These are phyloP conservation scores for Platerodrilus igneus DNA, from an alignment of 2,888 invertebrate genomes.

Conservation along the genomic window DNA sequence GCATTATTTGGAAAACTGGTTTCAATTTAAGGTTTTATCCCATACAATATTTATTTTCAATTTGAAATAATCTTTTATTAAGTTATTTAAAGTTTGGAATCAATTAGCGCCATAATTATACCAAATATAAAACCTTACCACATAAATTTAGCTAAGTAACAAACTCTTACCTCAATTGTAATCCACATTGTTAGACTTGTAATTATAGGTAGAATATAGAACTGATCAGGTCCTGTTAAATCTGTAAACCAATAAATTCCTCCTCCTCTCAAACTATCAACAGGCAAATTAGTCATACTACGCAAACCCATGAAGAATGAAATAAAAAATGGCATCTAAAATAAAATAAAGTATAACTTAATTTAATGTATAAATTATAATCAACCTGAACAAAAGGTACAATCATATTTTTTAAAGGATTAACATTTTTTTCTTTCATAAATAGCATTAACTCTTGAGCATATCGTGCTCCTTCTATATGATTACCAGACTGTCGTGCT, in stretches of 20 bases:
- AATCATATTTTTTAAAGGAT: constrained; percentile 73
- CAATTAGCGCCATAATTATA: too few relatives aligned
- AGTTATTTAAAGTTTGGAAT: too few relatives aligned
- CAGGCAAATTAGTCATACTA: constrained; percentile 84
- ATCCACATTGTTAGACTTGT: constrained; percentile 77
- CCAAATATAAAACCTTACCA: constrained; percentile 7
- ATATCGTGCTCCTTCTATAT: constrained; percentile 68
- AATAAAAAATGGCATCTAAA: constrained; percentile 80
- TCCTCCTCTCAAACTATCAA: constrained; percentile 84
- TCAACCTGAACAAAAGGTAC: constrained; percentile 72
- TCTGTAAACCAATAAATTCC: constrained; percentile 92
- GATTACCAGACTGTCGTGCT: constrained; percentile 79
- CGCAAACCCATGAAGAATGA: constrained; percentile 87
- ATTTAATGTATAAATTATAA: constrained; percentile 1
- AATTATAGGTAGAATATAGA: constrained; percentile 77
- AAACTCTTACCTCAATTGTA: constrained; percentile 71
- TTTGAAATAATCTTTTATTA: too few relatives aligned
- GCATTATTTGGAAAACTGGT: neutral
- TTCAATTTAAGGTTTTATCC: neutral
- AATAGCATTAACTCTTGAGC: constrained; percentile 74
- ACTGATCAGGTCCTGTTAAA: constrained; percentile 87
- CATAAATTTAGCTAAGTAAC: too few relatives aligned
- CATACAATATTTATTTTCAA: too few relatives aligned
- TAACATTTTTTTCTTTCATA: constrained; percentile 77
- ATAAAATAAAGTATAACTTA: constrained; percentile 26